Base-by-base conservation (phyloP, 2,113 vertebrate species). In the Pseudorhombus dupliciocellatus region DNA sequence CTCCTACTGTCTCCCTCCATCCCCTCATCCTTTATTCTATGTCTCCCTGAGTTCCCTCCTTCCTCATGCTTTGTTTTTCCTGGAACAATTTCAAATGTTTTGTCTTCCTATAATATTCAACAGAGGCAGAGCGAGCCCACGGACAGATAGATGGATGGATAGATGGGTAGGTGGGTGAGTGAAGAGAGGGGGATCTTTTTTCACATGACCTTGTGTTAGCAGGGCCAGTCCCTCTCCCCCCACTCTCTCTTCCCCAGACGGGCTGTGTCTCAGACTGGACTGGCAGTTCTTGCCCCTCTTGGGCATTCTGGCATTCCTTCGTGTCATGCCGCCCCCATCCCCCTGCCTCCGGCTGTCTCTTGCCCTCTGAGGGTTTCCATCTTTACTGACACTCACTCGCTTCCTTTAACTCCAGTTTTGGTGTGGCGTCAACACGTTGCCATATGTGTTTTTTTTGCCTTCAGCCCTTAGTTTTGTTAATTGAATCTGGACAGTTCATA, bases 241-340 rank as follows among this genome's bases (percentile, higher is more conserved):
- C 69, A 62, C 34, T 81, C 80, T 79, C 80, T 84, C 84, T 55
- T 90, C 89, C 91, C 94, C 91, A 93, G 93, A 93, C 92, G 90
- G 91, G 68, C 85, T 78, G 79, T 92, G 92, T 93, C 89, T 94
- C 93, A 91, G 93, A 93, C 92, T 89, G 91, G 92, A 85, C 92
- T 93, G 94, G 93, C 93, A 94, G 92, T 89, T 90, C 80, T 83
- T 79, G 77, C 89, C 92, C 95, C 95, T 95, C 95, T 93, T 92
- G 96, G 96, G 95, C 93, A 95, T 97, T 96, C 91, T 93, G 94
- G 94, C 94, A 96, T 96, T 94, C 92, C 90, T 89, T 74, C 82
- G 88, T 85, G 88, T 89, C 90, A 58, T 84, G 53, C 81, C 84
- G 72, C 30, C 70, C 83, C 65, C 81, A 57, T 57, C 81, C 83